Base-by-base conservation (phyloP, 2,888 invertebrate genomes). In the Junonia oenone region DNA sequence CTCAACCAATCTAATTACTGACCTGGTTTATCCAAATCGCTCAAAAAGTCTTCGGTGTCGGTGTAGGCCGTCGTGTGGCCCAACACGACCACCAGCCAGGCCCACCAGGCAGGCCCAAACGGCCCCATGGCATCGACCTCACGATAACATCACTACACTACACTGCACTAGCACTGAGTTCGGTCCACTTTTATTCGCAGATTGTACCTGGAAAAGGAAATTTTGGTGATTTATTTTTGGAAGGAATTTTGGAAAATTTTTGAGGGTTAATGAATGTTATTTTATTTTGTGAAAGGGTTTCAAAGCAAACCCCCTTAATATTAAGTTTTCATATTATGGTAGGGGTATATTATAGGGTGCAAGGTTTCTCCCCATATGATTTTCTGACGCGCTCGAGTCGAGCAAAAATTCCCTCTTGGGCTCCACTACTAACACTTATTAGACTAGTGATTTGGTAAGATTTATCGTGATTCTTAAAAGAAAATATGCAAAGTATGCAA, bases 11-110 rank as follows among this genome's bases (percentile, higher is more conserved):
- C n/a, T n/a, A n/a, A n/a, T n/a, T n/a, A n/a, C n/a, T n/a, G n/a
- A 92, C 92, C 92, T 90, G 92, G 92, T 70, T 91, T 92, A 80
- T 92, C 92, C 63, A 92, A 81, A 75, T 92, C 92, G 73, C 92
- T 92, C 35, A 92, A 84, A 64, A 91, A 90, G 59, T 92, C 90
- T 68, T 88, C 91, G 5, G 92, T 92, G 69, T 92, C 92, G 6
- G 91, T 87, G 66, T 92, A 91, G 22, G 86, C 88, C 63, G 88
- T 73, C 63, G 84, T 77, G 51, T 79, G 80, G 63, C 87, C 89
- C 52, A 83, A 68, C 40, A 90, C 81, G 65, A 90, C 75, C 63
- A 89, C 81, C 63, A 91, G 75, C 80, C 91, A 81, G 75, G 86
- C 83, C 86, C 88, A 89, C 72, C 80, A 72, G 46, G 54, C 66